Percentiles rank a stretch among this genome's conserved stretches.
Evolutionary conservation across 2,113 vertebrate species (phyloP).

Genomic region (Callithrix jacchus): DNA sequence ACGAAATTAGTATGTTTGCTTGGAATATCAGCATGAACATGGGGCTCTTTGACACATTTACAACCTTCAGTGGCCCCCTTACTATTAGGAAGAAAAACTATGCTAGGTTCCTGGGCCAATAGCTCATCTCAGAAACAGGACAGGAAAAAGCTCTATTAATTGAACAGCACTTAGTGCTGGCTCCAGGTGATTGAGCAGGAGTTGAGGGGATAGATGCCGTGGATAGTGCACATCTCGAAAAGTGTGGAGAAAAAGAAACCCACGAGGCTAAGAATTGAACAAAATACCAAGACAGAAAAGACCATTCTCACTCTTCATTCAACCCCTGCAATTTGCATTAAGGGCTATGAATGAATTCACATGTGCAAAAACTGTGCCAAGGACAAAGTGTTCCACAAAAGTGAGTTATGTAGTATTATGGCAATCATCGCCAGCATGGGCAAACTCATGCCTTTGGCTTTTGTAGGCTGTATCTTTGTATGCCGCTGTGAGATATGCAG

Average conservation of each 20-base stretch:
- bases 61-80: not conserved
- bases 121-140: not conserved
- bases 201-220: accelerated
- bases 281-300: not conserved
- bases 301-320: not conserved
- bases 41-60: not conserved
- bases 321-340: not conserved
- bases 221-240: accelerated
- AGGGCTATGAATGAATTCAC: not conserved
- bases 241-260: not conserved
- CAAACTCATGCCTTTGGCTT: not conserved
- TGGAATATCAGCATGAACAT: not conserved
- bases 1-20: not conserved
- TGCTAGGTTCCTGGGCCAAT: not conserved
- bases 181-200: not conserved
- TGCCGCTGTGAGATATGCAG: not conserved
- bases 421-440: not conserved
- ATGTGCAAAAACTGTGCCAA: not conserved
- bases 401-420: not conserved
- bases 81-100: not conserved
- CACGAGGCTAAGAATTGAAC: not conserved
- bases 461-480: not conserved
- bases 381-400: not conserved
- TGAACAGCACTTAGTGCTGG: not conserved
- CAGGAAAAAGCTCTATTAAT: not conserved